Conservation (phyloP, 1,140 invertebrate genomes). For the Armadillidium nasatum region DNA sequence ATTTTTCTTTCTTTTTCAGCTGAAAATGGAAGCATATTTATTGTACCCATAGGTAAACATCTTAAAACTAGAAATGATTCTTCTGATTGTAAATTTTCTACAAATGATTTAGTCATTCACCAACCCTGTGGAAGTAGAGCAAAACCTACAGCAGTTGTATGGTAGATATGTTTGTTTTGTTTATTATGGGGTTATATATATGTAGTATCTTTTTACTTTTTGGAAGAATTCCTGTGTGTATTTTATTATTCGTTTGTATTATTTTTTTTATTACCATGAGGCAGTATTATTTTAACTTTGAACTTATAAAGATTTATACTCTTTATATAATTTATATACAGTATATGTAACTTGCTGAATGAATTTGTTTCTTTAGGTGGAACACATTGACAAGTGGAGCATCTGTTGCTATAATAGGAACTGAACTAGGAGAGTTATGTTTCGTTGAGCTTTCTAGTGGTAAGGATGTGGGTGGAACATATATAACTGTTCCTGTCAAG, state of each 20-base stretch:
- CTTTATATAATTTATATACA: neutral
- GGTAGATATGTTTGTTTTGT: constrained; percentile 46
- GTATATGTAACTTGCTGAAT: neutral
- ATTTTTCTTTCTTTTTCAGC: neutral
- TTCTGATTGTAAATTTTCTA: neutral
- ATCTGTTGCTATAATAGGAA: constrained; percentile 65
- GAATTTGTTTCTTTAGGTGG: constrained; percentile 54
- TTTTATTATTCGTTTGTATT: neutral
- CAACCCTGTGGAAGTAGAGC: constrained; percentile 47
- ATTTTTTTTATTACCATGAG: neutral
- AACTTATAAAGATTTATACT: neutral
- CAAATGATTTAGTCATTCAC: constrained; percentile 50
- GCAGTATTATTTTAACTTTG: neutral
- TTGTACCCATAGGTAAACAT: neutral
- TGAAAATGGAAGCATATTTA: neutral
- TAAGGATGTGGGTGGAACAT: constrained; percentile 61
- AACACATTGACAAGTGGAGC: constrained; percentile 59
- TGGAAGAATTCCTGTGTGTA: neutral
- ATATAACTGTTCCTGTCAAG: constrained; percentile 58
- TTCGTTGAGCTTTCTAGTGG: constrained; percentile 66
- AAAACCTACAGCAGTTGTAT: constrained; percentile 56
- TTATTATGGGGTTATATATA: too few species aligned
- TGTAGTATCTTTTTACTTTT: neutral
- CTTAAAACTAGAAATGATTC: neutral
- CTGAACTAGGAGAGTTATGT: constrained; percentile 64